Base-by-base conservation (phyloP, 2,888 invertebrate genomes). In the Perizoma flavofasciatum region DNA sequence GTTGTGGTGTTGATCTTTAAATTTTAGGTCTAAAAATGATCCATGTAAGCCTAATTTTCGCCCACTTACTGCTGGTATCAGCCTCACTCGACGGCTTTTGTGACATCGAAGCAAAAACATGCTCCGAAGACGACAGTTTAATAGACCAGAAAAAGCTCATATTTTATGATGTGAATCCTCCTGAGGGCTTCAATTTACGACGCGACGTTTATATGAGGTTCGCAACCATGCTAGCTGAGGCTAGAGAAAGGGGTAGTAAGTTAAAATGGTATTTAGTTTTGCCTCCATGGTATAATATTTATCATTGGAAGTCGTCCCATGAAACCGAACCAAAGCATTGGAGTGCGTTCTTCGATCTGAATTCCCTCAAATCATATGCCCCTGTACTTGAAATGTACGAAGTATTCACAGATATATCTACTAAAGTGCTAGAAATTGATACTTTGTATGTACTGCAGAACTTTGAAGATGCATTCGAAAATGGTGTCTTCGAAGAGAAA, bases 101-200 rank as follows among this genome's bases (percentile, higher is more conserved):
- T 53, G 54, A 63, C 39, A 58, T 8, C 5, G 61, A 55, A 34
- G 39, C 45, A 43, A 55, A 47, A 34, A 9, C 22, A 8, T 69
- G 68, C 41, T 43, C 50, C 5, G 54, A 45, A 53, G 43, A 43
- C 8, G 45, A 57, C 5, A 6, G 0, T 8, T 9, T 43, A n/a
- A 32, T 10, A 5, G 22, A 49, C 32, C 48, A 52, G 11, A 56
- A 73, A 61, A 96, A 96, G 74, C 97, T 95, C 76, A 86, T 99
- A 55, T 93, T 99, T 50, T 99, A 98, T 85, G 98, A 98, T 81
- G 96, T 99, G 0, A 99, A 99, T 91, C 96, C 95, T 4, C 96
- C 97, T 0, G 99, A 99, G 92, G 99, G 99, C 0, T 99, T 99
- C 80, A 99, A 99, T 91, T 93, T 99, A 64, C 93, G 98, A 10